Base-by-base conservation (phyloP, 2,888 invertebrate species). In the Dusona sp. region DNA sequence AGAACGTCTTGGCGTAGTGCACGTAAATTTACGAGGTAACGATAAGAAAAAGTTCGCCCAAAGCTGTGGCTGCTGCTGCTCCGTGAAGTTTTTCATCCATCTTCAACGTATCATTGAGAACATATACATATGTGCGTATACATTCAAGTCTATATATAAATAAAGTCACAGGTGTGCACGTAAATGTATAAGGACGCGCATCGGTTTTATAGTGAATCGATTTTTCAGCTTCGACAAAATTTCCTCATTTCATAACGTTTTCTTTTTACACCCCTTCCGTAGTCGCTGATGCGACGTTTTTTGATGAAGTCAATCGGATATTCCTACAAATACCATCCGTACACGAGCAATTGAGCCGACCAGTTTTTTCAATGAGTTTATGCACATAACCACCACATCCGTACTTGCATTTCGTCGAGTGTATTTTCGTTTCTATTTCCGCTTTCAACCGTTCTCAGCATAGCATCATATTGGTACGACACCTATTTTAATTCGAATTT, bases 11-110 rank as follows among this genome's bases (percentile, higher is more conserved):
- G 48, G 33, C 13, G 51, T 65, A n/a, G 51, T 42, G 74, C 48
- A 64, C 61, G 65, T 82, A 82, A 78, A 85, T 85, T 85, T 85
- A 85, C 79, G 85, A 85, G 61, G 38, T 64, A 42, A 83, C 82
- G 79, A 83, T 85, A 85, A 85, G 79, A 85, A 83, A 79, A 85
- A 83, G 79, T 83, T 83, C 42, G 64, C 64, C 79, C 16, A 73
- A 85, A 73, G 81, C 82, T 82, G 45, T 29, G 68, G 67, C 78
- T 73, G 70, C 83, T 72, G 81, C 81, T 81, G 65, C 73, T 65
- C 25, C 36, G 29, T 22, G 13, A 68, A 51, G 74, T 79, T 79
- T 83, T 85, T 82, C 74, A 74, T 79, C 51, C 64, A 48, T 64
- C 75, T 83, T 85, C 51, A 42, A 64, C 61, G 73, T 65, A 22